Evolutionary conservation across 2,888 invertebrate species (phyloP), one percentile per base, ranked within the genome.

Genomic region (Ceraclea dissimilis): DNA sequence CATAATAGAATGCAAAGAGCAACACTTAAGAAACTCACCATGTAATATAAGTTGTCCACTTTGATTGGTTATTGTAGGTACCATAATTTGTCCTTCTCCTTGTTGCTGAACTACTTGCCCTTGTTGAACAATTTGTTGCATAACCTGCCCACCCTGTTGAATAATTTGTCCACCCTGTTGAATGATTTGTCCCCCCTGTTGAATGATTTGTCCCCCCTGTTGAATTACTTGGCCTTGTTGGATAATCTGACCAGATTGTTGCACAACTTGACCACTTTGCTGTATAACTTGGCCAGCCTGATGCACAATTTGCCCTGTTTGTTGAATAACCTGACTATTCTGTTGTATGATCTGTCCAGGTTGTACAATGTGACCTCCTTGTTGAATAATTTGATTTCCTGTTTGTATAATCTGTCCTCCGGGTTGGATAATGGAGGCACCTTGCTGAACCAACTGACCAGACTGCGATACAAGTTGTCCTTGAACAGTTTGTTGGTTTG

Each of bases 11-110:
- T n/a, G n/a, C n/a, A n/a, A n/a, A n/a, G n/a, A n/a, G n/a, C n/a
- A n/a, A n/a, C n/a, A n/a, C n/a, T n/a, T n/a, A n/a, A 31, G 13
- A 13, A 8, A 16, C 50, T 51, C 39, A 75, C 77, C 77, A 70
- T 78, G 78, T 1, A 78, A 61, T 50, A 78, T 75, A 21, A 78
- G 65, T 63, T 78, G 78, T 34, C 76, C 76, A 0, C 73, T 65
- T 65, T 75, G 77, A 2, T 76, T 73, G 57, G 75, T 39, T 2
- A 61, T 58, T 2, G 53, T 34, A 8, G 60, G 61, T 50, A 62
- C 75, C 21, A 62, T 60, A 49, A 62, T 58, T 46, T 59, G 60
- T 8, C 60, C 20, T 16, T 44, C 26, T 11, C 33, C 26, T 19
- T 49, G 49, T 31, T 59, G 53, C 49, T 53, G 52, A 10, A 21